Conservation (phyloP, 2,888 invertebrate genomes). For the Eueremaeus valkanovi region DNA sequence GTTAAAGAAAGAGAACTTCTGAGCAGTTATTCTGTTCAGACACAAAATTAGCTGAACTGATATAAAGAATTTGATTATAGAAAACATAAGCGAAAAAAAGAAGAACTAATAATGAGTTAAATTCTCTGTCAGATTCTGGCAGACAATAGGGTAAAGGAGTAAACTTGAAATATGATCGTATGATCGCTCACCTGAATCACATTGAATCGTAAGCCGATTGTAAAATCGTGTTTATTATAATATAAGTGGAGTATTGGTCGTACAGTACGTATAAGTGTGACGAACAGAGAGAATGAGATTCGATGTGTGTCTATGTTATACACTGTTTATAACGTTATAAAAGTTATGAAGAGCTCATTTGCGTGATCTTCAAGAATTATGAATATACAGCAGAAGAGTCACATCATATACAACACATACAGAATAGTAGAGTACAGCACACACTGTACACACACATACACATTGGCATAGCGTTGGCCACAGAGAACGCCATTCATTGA, state of each 20-base stretch:
- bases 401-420: too few relatives aligned
- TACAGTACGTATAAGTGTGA: neutral
- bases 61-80: too few relatives aligned
- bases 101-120: neutral
- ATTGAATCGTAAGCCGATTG: neutral
- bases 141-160: neutral
- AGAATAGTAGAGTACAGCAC: neutral
- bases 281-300: neutral
- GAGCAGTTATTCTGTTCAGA: too few relatives aligned
- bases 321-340: neutral
- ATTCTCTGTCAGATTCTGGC: neutral
- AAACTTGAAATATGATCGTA: neutral
- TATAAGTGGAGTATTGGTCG: neutral
- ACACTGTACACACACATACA: neutral
- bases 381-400: slow-evolving; percentile 5
- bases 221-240: neutral
- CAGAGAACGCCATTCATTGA: neutral
- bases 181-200: slow-evolving; percentile 6
- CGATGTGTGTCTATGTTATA: neutral
- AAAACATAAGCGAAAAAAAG: too few relatives aligned
- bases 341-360: slow-evolving; percentile 9
- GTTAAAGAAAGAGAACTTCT: too few relatives aligned
- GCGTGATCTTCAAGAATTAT: slow-evolving; percentile 23
- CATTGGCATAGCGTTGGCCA: neutral
- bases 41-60: too few relatives aligned